Evolutionary conservation across 2,797 vertebrate genomes (phyloP), one percentile per base, ranked within the genome.

Genomic region (Mormyrus hasselquistii): DNA sequence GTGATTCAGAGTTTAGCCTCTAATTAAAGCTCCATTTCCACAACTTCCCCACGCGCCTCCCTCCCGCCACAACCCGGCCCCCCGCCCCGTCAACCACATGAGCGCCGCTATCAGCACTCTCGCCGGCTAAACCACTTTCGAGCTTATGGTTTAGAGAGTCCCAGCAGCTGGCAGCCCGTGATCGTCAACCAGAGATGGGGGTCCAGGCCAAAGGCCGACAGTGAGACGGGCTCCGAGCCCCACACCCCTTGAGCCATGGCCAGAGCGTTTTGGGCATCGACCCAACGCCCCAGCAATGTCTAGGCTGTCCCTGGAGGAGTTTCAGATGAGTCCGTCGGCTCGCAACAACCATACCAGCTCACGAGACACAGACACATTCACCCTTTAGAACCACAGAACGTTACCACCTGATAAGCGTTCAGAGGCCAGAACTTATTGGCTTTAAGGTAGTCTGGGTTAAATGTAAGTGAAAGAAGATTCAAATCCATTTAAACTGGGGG

Each of bases 21-120:
- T 49, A 62, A 87, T 87, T 65, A 62, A 88, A 88, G 52, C 53
- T 12, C n/a, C 16, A n/a, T 52, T 83, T 62, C 76, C 53, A 44
- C 76, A 83, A 34, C 52, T 57, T 19, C 34, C 73, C 73, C 53
- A 25, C 34, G 16, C 50, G 49, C 50, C 52, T 41, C 50, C 50
- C 12, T 52, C 19, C 19, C 2, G 3, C 2, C 8, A 41, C 34
- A 16, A 1, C 65, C 25, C 76, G 4, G 41, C 29, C 29, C 4
- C 57, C 7, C 34, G 3, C 86, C 86, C n/a, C 65, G 9, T 29
- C 62, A 69, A 12, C 6, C n/a, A 47, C 19, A 83, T 9, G 2
- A 83, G 19, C 2, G 7, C 5, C 1, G 44, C 79, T 25, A n/a
- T 83, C 41, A 25, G 3, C 47, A 8, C 82, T 44, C 16, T 16